Evolutionary conservation across 2,797 vertebrate genomes (phyloP).

Genomic region (Oreortyx pictus): DNA sequence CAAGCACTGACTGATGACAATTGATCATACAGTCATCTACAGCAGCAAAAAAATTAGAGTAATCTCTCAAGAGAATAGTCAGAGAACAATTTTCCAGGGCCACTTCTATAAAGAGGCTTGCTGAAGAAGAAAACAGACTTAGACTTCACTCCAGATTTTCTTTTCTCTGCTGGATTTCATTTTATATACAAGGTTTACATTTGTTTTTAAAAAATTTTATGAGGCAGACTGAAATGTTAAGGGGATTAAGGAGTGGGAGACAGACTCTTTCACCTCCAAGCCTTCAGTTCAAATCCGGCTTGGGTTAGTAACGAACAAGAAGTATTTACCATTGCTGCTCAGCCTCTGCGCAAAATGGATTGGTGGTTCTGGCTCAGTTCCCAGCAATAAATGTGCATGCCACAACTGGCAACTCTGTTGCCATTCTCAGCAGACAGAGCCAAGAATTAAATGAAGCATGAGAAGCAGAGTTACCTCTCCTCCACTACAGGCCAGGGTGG

Average conservation of each 20-base stretch:
- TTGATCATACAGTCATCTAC: slow-evolving; percentile 64
- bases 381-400: slow-evolving; percentile 47
- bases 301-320: slow-evolving; percentile 36
- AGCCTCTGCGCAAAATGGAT: slow-evolving; percentile 41
- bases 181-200: slow-evolving; percentile 47
- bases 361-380: slow-evolving; percentile 56
- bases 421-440: slow-evolving; percentile 28
- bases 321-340: slow-evolving; percentile 45
- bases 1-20: slow-evolving; percentile 63
- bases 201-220: slow-evolving; percentile 55
- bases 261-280: slow-evolving; percentile 37
- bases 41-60: slow-evolving; percentile 63
- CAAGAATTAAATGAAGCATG: slow-evolving; percentile 50
- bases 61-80: slow-evolving; percentile 69
- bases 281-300: slow-evolving; percentile 26
- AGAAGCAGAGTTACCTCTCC: slow-evolving; percentile 37
- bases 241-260: slow-evolving; percentile 53
- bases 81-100: slow-evolving; percentile 57
- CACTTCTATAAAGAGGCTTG: slow-evolving; percentile 45
- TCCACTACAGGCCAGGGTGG: slow-evolving; percentile 7
- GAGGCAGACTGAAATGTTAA: slow-evolving; percentile 49
- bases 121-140: slow-evolving; percentile 60
- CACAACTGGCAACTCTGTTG: slow-evolving; percentile 36
- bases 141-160: slow-evolving; percentile 9
- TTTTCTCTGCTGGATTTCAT: slow-evolving; percentile 55